Base-by-base conservation (phyloP, 1,140 invertebrate genomes). In the Drosophila ercepeae region DNA sequence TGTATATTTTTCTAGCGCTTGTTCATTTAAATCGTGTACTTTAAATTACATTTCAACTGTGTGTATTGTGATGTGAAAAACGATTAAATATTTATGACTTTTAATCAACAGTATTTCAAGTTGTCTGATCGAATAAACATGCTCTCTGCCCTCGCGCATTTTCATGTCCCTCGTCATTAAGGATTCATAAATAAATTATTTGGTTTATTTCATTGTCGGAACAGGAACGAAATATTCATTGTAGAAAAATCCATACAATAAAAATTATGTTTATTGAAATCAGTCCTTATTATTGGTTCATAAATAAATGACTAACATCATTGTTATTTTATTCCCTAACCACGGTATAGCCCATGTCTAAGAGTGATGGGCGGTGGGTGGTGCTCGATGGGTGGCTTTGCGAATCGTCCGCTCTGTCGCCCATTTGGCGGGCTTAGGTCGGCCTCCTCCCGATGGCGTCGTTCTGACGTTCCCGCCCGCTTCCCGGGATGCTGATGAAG, bases 361-460 rank as follows among this genome's bases (percentile, higher is more conserved):
- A 19, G 4, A 18, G 5, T 49, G 13, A 21, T n/a, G 19, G 21
- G 36, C 13, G 23, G n/a, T 16, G 8, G 13, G 7, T 51, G 34
- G 39, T 41, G 44, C 16, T 9, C 14, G 27, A 19, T 18, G 34
- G 52, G 32, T 34, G 50, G 45, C 29, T 9, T 16, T 39, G 32
- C 29, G 50, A 13, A 27, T 73, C 73, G 67, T 78, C 60, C 60
- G 55, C 75, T 50, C 70, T 73, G 75, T 54, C 59, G 53, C 67
- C 75, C 68, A 65, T 77, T 77, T 78, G 75, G 75, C 49, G 75
- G 67, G 49, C 55, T 72, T 78, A 42, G 36, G 57, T 48, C 25
- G n/a, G 23, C 4, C 25, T 8, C 29, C n/a, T 39, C 11, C 63
- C 63, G 6, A 8, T 42, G 54, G 46, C 65, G 73, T 64, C 74